A percentile compares a stretch with the other conserved stretches of the same genome.
phyloP scores from a whole-genome alignment of 1,140 invertebrate genomes.

The Platyscapa corneri region DNA sequence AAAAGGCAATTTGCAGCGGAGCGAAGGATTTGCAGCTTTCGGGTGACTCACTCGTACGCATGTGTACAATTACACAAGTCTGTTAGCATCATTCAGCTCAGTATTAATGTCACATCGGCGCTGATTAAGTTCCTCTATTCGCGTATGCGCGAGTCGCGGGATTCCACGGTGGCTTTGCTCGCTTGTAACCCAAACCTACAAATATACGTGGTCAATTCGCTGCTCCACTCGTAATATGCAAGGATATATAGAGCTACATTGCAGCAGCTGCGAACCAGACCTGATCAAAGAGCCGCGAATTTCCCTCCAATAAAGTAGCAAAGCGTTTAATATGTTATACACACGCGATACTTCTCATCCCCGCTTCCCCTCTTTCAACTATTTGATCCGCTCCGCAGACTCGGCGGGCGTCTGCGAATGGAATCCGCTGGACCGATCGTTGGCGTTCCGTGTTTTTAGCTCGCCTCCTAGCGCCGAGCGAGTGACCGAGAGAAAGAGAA shows the following conservation, averaged over 20 bases:
- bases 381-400: constrained; percentile 53
- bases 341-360: constrained; percentile 27
- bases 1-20: not conserved
- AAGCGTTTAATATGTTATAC: constrained; percentile 12
- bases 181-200: not conserved
- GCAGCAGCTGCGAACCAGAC: not conserved
- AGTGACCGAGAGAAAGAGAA: not conserved
- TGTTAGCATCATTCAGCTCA: not conserved
- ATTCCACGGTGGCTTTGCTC: not conserved
- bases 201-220: not conserved
- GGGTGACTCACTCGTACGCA: not conserved
- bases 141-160: not conserved
- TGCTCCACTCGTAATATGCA: constrained; percentile 10
- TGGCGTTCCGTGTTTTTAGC: not conserved
- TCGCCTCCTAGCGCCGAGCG: not conserved
- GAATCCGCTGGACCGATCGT: constrained; percentile 52
- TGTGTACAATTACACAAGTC: constrained; percentile 24
- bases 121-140: not conserved
- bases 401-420: constrained; percentile 56
- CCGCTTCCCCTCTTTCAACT: not conserved
- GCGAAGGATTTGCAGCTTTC: not conserved
- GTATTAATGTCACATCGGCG: constrained; percentile 20
- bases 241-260: constrained; percentile 20
- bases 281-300: constrained; percentile 40
- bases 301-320: constrained; percentile 26